phyloP scores from a whole-genome alignment of 2,888 invertebrate species.

The Catocala nupta region DNA sequence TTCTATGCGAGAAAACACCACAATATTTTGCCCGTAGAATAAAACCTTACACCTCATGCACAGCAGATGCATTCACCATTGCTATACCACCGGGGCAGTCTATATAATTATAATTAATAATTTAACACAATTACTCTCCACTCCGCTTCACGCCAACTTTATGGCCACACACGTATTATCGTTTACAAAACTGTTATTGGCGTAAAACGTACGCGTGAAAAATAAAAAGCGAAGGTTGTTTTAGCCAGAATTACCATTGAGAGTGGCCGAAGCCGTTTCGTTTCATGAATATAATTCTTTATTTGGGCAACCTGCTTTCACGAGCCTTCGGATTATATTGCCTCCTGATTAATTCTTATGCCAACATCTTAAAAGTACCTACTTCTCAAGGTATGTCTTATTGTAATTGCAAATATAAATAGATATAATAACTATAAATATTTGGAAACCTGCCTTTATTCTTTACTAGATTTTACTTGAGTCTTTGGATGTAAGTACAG shows the following conservation, averaged over 20 bases:
- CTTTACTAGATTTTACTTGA: too few species aligned
- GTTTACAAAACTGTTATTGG: slow-evolving; percentile 44
- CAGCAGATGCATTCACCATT: too few species aligned
- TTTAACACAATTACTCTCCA: too few species aligned
- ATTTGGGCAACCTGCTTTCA: slow-evolving; percentile 18
- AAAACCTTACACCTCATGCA: too few species aligned
- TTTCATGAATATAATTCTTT: slow-evolving; percentile 40
- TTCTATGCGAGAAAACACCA: too few species aligned
- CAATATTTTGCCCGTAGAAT: too few species aligned
- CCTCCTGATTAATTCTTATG: slow-evolving; percentile 6
- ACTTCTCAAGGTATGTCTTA: not conserved
- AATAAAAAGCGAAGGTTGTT: slow-evolving; percentile 30
- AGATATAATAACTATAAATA: not conserved
- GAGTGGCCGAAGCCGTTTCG: slow-evolving; percentile 32
- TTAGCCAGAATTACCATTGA: slow-evolving; percentile 15
- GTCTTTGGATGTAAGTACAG: too few species aligned
- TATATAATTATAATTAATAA: too few species aligned
- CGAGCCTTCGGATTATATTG: slow-evolving; percentile 4
- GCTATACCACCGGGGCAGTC: too few species aligned
- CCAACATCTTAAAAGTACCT: not conserved
- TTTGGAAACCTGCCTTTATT: too few species aligned
- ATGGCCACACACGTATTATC: slow-evolving; percentile 28
- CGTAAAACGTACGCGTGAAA: slow-evolving; percentile 41
- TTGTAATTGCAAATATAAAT: not conserved
- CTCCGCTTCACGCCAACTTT: not conserved